Evolutionary conservation across 2,888 invertebrate species (phyloP).

Genomic region (Nasonia oneida): DNA sequence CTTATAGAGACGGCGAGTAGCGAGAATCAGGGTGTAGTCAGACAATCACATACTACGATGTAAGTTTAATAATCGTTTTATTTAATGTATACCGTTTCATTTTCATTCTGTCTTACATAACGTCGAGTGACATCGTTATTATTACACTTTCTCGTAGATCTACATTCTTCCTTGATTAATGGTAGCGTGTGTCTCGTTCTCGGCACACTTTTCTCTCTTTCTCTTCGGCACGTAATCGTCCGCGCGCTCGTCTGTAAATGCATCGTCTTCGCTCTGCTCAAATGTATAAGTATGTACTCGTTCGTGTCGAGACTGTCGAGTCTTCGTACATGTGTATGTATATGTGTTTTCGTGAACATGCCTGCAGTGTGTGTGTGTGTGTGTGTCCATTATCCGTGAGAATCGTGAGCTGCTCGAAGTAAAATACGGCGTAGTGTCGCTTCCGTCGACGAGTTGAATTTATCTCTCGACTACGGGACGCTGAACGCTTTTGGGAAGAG

Average conservation of each 20-base stretch:
- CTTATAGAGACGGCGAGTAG: not conserved
- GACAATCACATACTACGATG: not conserved
- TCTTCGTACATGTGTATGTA: not conserved
- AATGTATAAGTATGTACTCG: not conserved
- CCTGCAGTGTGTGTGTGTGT: not conserved
- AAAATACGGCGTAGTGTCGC: slow-evolving; percentile 4
- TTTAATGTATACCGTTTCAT: slow-evolving; percentile 34
- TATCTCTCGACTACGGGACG: not conserved
- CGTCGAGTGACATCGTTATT: slow-evolving; percentile 43
- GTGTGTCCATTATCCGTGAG: not conserved
- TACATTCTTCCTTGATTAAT: slow-evolving; percentile 34
- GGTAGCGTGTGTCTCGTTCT: slow-evolving; percentile 16
- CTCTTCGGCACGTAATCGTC: not conserved
- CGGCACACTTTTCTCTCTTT: not conserved
- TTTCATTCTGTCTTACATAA: slow-evolving; percentile 54
- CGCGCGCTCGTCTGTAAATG: not conserved
- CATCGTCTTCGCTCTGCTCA: not conserved
- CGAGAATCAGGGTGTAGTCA: not conserved
- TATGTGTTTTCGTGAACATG: not conserved
- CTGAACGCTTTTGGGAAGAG: not conserved
- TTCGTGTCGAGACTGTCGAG: slow-evolving; percentile 24
- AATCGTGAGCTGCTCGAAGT: not conserved
- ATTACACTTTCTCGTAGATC: slow-evolving; percentile 42
- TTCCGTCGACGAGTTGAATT: not conserved
- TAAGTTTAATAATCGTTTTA: slow-evolving; percentile 32